Percentiles rank a stretch among this genome's conserved stretches.
These are phyloP conservation scores for Blera fallax DNA, from an alignment of 2,888 invertebrate genomes.

Conservation along the genomic window DNA sequence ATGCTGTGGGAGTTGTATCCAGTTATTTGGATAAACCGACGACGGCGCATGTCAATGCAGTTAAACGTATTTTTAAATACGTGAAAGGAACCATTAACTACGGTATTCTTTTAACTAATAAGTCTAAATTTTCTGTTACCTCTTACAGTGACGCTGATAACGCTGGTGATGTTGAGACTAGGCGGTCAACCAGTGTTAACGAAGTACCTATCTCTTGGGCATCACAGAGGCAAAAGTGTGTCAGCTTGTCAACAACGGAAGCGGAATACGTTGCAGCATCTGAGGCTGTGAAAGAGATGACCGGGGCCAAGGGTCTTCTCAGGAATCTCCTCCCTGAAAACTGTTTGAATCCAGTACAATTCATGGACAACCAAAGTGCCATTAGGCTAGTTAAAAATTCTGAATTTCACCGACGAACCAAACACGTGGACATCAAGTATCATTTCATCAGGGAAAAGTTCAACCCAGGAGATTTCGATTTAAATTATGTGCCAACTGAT, in stretches of 20 bases:
- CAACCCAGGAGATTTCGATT: not conserved
- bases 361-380: not conserved
- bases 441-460: not conserved
- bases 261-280: not conserved
- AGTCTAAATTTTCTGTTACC: not conserved
- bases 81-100: too few species aligned
- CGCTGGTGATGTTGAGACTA: not conserved
- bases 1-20: not conserved
- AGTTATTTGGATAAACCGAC: not conserved
- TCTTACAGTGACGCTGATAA: not conserved
- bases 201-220: not conserved
- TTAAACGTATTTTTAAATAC: too few species aligned
- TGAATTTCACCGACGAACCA: not conserved
- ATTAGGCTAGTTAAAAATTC: not conserved
- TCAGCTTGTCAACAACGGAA: not conserved
- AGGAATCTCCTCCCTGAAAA: slow-evolving; percentile 19
- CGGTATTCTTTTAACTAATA: too few species aligned
- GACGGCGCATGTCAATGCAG: too few species aligned
- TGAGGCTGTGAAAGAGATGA: slow-evolving; percentile 20
- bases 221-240: not conserved
- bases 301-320: slow-evolving; percentile 22
- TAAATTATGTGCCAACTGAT: not conserved
- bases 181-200: not conserved
- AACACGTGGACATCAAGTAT: not conserved
- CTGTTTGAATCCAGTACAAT: not conserved